These are phyloP conservation scores for Quiscalus mexicanus DNA, from an alignment of 2,113 vertebrate genomes.

Conservation along the genomic window DNA sequence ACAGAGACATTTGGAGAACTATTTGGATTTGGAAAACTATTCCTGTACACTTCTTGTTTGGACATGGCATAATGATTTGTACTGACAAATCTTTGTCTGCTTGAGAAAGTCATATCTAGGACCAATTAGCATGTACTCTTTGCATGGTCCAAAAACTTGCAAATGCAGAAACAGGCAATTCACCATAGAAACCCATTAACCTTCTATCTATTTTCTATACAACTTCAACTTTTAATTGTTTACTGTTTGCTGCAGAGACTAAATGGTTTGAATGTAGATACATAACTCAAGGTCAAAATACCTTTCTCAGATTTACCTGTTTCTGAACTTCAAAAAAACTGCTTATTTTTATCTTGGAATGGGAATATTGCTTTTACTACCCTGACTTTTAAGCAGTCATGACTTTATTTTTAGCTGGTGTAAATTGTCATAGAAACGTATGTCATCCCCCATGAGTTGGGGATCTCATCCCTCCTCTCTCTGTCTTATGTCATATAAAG, in stretches of 20 bases:
- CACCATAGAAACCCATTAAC: background rate
- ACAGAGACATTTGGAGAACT: background rate
- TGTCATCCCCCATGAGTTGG: background rate
- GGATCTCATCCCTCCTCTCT: background rate
- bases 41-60: background rate
- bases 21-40: background rate
- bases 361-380: background rate
- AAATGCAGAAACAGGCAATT: background rate
- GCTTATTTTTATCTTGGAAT: background rate
- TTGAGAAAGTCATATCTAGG: background rate
- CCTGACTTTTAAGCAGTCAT: background rate
- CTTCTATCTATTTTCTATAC: background rate
- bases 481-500: background rate
- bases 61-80: background rate
- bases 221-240: background rate
- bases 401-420: constrained; percentile 16
- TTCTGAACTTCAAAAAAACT: background rate
- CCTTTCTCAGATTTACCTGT: background rate
- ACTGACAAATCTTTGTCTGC: background rate
- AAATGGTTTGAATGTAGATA: background rate
- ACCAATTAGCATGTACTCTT: background rate
- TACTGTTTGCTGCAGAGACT: background rate
- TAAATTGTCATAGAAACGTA: constrained; percentile 47
- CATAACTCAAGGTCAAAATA: background rate
- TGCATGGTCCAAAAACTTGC: background rate